phyloP scores from a whole-genome alignment of 2,797 vertebrate species.

The Hemibagrus guttatus region DNA sequence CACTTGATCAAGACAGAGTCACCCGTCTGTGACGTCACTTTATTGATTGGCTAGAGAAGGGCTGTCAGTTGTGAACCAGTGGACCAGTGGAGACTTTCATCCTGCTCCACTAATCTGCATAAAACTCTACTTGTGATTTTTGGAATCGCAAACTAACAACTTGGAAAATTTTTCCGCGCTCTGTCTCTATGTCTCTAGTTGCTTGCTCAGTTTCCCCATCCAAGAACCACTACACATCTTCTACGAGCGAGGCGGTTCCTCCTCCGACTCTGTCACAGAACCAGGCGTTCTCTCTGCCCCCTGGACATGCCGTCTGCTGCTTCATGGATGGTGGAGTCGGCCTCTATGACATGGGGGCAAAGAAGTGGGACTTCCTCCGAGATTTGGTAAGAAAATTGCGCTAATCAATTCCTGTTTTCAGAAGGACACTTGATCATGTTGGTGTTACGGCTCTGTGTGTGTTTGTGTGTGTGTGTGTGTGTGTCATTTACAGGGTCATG shows the following conservation, averaged over 20 bases:
- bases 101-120: no score
- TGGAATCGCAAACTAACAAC: no score
- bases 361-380: conserved; percentile 97
- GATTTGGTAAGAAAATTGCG: conserved; percentile 83
- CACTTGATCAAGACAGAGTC: no score
- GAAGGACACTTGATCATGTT: background rate
- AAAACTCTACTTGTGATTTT: no score
- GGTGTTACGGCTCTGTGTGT: background rate
- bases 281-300: conserved; percentile 91
- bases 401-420: background rate
- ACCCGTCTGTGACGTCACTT: no score
- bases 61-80: no score
- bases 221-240: conserved; percentile 89
- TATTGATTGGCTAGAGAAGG: no score
- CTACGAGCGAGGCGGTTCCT: conserved; percentile 92
- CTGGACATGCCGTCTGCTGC: conserved; percentile 92
- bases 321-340: conserved; percentile 98
- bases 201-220: conserved; percentile 75
- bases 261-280: conserved; percentile 86
- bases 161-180: background rate
- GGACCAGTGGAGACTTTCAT: no score
- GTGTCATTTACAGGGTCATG: conserved; percentile 81
- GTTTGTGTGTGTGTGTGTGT: background rate
- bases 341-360: conserved; percentile 93
- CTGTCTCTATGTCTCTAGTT: conserved; percentile 64